Conservation (phyloP, 2,797 vertebrate genomes). For the Bucorvus abyssinicus region DNA sequence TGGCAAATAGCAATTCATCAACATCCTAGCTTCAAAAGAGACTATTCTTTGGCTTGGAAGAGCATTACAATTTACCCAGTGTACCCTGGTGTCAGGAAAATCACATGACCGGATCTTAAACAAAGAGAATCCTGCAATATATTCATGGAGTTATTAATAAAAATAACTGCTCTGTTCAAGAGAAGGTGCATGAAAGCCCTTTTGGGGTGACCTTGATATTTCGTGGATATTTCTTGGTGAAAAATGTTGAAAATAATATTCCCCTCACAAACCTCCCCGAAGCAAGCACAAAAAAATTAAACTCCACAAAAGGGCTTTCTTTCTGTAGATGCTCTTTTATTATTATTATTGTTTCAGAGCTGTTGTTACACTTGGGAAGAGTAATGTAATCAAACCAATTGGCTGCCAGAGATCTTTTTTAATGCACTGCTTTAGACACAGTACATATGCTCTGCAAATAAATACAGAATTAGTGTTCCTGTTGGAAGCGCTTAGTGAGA, state of each 20-base stretch:
- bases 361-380: constrained; percentile 54
- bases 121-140: constrained; percentile 62
- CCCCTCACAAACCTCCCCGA: background rate
- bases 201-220: constrained; percentile 28
- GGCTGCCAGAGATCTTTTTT: constrained; percentile 72
- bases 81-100: constrained; percentile 61
- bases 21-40: constrained; percentile 67
- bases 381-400: constrained; percentile 69
- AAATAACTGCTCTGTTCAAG: constrained; percentile 52
- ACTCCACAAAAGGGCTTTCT: background rate
- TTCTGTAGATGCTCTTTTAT: background rate
- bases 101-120: constrained; percentile 62
- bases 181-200: constrained; percentile 35
- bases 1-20: constrained; percentile 76
- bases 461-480: constrained; percentile 75
- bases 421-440: constrained; percentile 68
- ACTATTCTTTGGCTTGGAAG: constrained; percentile 61
- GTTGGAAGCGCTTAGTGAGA: constrained; percentile 73
- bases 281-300: background rate
- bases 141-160: constrained; percentile 64
- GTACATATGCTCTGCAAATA: constrained; percentile 75
- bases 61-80: constrained; percentile 69
- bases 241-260: background rate
- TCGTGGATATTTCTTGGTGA: background rate
- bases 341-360: constrained; percentile 24